Evolutionary conservation across 2,888 invertebrate genomes (phyloP), one percentile per base, ranked within the genome.

Genomic region (Agrenia bidenticulata): DNA sequence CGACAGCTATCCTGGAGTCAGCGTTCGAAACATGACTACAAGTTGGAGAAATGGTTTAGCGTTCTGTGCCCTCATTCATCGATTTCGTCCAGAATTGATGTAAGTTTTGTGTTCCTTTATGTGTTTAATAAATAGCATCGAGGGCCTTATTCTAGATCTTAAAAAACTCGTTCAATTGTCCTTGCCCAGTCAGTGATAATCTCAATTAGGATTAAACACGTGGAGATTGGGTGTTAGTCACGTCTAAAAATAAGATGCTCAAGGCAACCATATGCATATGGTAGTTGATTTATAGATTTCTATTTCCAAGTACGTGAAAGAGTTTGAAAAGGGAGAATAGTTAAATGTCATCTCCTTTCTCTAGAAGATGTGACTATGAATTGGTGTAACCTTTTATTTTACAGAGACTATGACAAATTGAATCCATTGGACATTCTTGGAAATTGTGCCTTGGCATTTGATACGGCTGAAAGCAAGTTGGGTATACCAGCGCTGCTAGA

Each of bases 31-130:
- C 82, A 94, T 96, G 94, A 94, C 94, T 73, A 92, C 93, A 72
- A 93, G 94, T 11, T 96, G 94, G 94, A 86, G 92, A 78, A 89
- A 94, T 83, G 96, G 96, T 64, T 86, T 95, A 74, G 95, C 74
- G 2, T 96, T 96, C 82, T 96, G 95, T 83, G 95, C 95, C 72
- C 87, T 96, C 80, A 94, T 96, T 78, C 95, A 96, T 83, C 91
- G 92, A 81, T 95, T 94, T 83, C 86, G 94, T 78, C 95, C 96
- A 57, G 95, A 96, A 80, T 85, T 96, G 78, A 94, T 96, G 95
- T 95, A 83, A 92, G 93, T 88, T 21, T n/a, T 21, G 4, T n/a
- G n/a, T n/a, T n/a, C n/a, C 32, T 7, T 32, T 32, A 32, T 32
- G 32, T 32, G 32, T 32, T 32, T 11, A 32, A 32, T 32, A n/a